Conservation (phyloP, 53 echinoderm and acorn worm genomes). For the Zoroaster sp. region DNA sequence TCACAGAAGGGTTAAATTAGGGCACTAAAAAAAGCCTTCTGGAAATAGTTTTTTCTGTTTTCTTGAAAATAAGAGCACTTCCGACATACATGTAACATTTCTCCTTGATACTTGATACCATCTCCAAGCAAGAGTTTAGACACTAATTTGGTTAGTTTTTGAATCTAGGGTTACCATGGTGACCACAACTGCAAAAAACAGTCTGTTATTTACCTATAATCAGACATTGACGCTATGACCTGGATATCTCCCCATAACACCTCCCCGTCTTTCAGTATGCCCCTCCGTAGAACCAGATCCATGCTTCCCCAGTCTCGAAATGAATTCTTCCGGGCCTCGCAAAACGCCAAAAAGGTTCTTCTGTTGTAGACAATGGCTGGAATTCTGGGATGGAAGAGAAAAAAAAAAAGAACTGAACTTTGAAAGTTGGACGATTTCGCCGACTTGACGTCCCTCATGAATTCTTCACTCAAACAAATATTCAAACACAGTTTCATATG, state of each 20-base stretch:
- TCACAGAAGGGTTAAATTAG: too few relatives aligned
- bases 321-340: constrained; percentile 64
- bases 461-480: neutral
- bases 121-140: too few relatives aligned
- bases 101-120: too few relatives aligned
- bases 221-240: constrained; percentile 50
- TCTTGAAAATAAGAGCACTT: too few relatives aligned
- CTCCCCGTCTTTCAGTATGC: constrained; percentile 46
- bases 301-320: constrained; percentile 72
- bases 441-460: neutral
- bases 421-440: neutral
- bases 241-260: constrained; percentile 70
- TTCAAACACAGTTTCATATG: neutral
- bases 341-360: constrained; percentile 62
- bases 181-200: neutral
- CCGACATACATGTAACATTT: too few relatives aligned
- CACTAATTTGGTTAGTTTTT: too few relatives aligned
- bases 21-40: too few relatives aligned
- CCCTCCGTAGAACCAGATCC: constrained; percentile 62
- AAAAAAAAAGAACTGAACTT: neutral
- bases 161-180: neutral
- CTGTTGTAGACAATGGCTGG: constrained; percentile 69
- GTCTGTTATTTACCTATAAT: constrained; percentile 30
- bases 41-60: too few relatives aligned
- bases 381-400: constrained; percentile 47